These are phyloP conservation scores for Hydrophis major DNA, from an alignment of 2,797 vertebrate species.

Conservation along the genomic window DNA sequence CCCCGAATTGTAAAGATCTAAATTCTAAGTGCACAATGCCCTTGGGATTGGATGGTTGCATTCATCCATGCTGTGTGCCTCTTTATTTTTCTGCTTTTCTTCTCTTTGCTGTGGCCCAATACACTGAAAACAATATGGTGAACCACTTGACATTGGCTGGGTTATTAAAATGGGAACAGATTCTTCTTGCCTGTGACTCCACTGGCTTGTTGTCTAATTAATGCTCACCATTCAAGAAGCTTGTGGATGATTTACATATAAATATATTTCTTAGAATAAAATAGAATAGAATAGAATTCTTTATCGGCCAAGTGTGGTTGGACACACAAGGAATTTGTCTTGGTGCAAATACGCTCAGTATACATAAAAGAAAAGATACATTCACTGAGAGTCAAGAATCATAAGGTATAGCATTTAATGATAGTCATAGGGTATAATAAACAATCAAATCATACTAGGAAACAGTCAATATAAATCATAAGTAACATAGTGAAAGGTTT, in stretches of 20 bases:
- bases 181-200: slow-evolving; percentile 36
- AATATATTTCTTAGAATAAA: neutral
- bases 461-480: too few species aligned
- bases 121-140: slow-evolving; percentile 64
- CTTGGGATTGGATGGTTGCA: slow-evolving; percentile 50
- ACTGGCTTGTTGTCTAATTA: slow-evolving; percentile 63
- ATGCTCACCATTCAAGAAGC: slow-evolving; percentile 62
- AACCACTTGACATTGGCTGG: slow-evolving; percentile 64
- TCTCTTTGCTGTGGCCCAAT: slow-evolving; percentile 59
- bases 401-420: too few species aligned
- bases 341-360: too few species aligned
- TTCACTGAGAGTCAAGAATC: too few species aligned
- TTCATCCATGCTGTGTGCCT: slow-evolving; percentile 58
- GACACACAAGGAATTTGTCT: too few species aligned
- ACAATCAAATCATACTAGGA: too few species aligned
- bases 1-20: slow-evolving; percentile 61
- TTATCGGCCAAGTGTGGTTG: too few species aligned
- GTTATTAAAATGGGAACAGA: slow-evolving; percentile 66
- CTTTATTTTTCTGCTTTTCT: slow-evolving; percentile 54
- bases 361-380: too few species aligned
- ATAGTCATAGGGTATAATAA: too few species aligned
- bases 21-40: slow-evolving; percentile 61
- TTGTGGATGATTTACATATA: slow-evolving; percentile 51
- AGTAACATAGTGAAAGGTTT: neutral
- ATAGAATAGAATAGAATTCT: too few species aligned